Evolutionary conservation across 2,113 vertebrate genomes (phyloP), one percentile per base, ranked within the genome.

Genomic region (Syrmaticus mikado): DNA sequence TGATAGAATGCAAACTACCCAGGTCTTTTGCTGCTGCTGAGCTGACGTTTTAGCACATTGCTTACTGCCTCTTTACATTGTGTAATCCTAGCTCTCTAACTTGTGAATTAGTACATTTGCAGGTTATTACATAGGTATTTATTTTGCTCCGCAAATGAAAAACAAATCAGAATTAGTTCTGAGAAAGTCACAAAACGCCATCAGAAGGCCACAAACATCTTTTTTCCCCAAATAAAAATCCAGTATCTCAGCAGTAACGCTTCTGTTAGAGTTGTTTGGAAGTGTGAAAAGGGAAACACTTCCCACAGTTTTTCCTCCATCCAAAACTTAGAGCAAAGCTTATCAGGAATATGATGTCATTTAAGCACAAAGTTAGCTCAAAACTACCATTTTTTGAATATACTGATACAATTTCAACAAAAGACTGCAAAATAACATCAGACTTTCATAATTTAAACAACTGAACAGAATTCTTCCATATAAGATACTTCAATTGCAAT

Each of bases 91-190:
- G 58, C 50, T 45, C 22, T 87, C 52, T 77, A 92, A 85, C 32
- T 41, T 41, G 41, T 58, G 67, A 93, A 92, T 89, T 92, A 89
- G 86, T 60, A 92, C 73, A 89, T 87, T 58, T 92, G 48, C 48
- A 91, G 62, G 58, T 85, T 93, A 53, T 66, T 74, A 82, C 10
- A 40, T 0, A 8, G 22, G 45, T 40, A 79, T 52, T 80, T 87
- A 79, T 72, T 90, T 79, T 84, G 58, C 57, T 81, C 11, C 74
- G 76, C 7, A 58, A 40, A 70, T 10, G 4, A 60, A 72, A 92
- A 82, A 32, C 14, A 90, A 79, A 24, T 21, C 16, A 62, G 82
- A 55, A 45, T 48, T 22, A 60, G 9, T 50, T 62, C 71, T 15
- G 38, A 85, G 40, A 76, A 76, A 85, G 55, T n/a, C 64, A 89